Conservation (phyloP, 2,888 invertebrate genomes). For the Periphyllus acericola region DNA sequence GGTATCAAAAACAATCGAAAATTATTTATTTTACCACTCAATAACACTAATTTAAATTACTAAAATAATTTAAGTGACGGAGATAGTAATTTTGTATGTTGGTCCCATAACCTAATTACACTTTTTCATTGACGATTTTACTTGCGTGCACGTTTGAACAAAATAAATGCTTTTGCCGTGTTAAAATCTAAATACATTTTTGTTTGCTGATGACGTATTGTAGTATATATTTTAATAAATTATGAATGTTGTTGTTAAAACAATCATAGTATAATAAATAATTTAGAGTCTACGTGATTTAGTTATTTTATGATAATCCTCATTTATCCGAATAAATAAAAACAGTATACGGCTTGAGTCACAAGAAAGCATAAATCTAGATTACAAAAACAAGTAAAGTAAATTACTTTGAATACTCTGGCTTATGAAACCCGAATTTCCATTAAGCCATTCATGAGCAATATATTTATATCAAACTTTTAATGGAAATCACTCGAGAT, state of each 20-base stretch:
- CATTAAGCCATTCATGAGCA: conserved; percentile 21
- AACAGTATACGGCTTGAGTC: conserved; percentile 16
- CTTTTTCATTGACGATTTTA: not conserved
- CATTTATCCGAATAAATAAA: conserved; percentile 38
- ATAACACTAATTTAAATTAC: not conserved
- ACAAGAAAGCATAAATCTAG: conserved; percentile 35
- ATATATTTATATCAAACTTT: conserved; percentile 17
- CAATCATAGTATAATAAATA: conserved; percentile 8
- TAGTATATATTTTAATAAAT: not conserved
- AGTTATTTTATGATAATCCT: conserved; percentile 34
- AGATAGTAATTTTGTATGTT: not conserved
- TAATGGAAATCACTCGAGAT: conserved; percentile 14
- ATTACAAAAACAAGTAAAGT: conserved; percentile 40
- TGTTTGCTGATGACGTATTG: not conserved
- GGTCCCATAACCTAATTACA: not conserved
- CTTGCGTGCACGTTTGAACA: not conserved
- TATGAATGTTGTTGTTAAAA: conserved; percentile 4
- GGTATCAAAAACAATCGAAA: not conserved
- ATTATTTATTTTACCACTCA: not conserved
- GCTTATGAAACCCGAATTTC: conserved; percentile 14
- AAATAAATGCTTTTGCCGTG: not conserved
- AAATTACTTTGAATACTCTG: conserved; percentile 37
- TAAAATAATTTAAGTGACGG: not conserved
- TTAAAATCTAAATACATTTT: not conserved
- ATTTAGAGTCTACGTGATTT: conserved; percentile 12